Evolutionary conservation across 2,113 vertebrate genomes (phyloP).

Genomic region (Nibea coibor): DNA sequence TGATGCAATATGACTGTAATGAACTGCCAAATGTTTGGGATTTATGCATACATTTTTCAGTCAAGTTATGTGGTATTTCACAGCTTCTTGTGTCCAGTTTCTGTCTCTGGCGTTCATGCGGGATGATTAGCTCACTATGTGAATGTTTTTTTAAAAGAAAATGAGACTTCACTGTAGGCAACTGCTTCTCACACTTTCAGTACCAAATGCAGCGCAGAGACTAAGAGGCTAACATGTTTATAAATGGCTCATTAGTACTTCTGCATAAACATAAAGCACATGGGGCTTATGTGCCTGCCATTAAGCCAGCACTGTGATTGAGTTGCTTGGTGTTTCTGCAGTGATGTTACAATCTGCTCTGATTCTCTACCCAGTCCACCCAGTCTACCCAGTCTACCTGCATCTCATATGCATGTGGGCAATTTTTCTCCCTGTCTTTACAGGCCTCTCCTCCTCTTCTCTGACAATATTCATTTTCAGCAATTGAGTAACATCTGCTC

Average conservation of each 20-base stretch:
- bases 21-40: slow-evolving; percentile 31
- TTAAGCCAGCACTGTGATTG: slow-evolving; percentile 41
- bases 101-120: slow-evolving; percentile 11
- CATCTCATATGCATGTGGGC: slow-evolving; percentile 7
- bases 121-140: slow-evolving; percentile 33
- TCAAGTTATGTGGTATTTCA: slow-evolving; percentile 8
- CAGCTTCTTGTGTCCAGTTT: not conserved
- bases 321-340: slow-evolving; percentile 44
- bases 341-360: slow-evolving; percentile 25
- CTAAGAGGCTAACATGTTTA: slow-evolving; percentile 50
- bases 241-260: slow-evolving; percentile 66
- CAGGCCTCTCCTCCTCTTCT: not conserved
- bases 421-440: slow-evolving; percentile 1
- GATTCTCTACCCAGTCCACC: not conserved
- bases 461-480: slow-evolving; percentile 27
- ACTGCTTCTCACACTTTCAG: slow-evolving; percentile 17
- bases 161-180: slow-evolving; percentile 7
- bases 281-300: slow-evolving; percentile 42
- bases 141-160: slow-evolving; percentile 19
- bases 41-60: not conserved
- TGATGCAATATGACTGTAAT: slow-evolving; percentile 56
- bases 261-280: slow-evolving; percentile 59
- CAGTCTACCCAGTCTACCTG: slow-evolving; percentile 22
- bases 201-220: slow-evolving; percentile 25
- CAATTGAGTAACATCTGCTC: slow-evolving; percentile 36